A percentile compares a stretch with the other conserved stretches of the same genome.
Conservation (phyloP, 2,113 vertebrate genomes). For the Chrysemys picta region DNA sequence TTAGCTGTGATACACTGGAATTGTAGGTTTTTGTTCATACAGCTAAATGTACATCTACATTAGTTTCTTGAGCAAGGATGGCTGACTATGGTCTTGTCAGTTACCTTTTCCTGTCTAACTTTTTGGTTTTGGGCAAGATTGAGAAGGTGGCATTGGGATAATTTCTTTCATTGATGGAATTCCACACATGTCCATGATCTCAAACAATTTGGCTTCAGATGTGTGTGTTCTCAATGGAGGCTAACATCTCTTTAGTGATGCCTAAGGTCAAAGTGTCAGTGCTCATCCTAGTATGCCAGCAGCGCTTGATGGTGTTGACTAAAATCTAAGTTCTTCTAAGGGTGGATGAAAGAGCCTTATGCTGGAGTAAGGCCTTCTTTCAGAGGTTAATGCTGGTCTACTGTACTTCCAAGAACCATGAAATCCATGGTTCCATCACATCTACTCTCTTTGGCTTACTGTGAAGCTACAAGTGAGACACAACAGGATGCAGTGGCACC, state of each 20-base stretch:
- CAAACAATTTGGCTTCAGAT: not conserved
- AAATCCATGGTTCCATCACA: not conserved
- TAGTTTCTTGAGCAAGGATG: rapidly evolving
- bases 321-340: not conserved
- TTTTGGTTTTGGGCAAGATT: not conserved
- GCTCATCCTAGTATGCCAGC: not conserved
- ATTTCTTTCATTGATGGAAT: not conserved
- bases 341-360: not conserved
- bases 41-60: not conserved
- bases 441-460: not conserved
- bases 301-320: not conserved
- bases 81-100: not conserved
- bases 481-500: not conserved
- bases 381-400: not conserved
- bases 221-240: rapidly evolving
- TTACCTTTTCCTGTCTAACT: not conserved
- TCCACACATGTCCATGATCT: not conserved
- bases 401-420: not conserved
- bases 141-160: rapidly evolving
- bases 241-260: rapidly evolving
- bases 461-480: not conserved
- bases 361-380: not conserved
- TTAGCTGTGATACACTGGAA: no score
- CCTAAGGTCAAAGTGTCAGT: not conserved
- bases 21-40: rapidly evolving